phyloP scores from a whole-genome alignment of 2,797 vertebrate species.

The Etheostoma perlongum region DNA sequence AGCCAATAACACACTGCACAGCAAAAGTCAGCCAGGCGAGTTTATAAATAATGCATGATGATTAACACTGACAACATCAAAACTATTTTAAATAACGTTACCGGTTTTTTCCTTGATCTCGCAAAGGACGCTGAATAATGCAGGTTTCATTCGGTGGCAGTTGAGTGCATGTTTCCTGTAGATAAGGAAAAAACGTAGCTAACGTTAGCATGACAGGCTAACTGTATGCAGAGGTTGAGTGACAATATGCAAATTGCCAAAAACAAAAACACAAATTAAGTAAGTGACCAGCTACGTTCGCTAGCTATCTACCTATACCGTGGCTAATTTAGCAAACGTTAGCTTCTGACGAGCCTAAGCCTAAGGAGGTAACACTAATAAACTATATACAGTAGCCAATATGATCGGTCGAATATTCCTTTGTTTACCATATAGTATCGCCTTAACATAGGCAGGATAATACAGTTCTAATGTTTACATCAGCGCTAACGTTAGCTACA shows the following conservation, averaged over 20 bases:
- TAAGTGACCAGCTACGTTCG: not conserved
- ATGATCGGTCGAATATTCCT: rapidly evolving
- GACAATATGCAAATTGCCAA: slow-evolving; percentile 33
- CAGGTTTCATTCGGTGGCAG: slow-evolving; percentile 96
- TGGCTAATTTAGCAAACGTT: slow-evolving; percentile 50
- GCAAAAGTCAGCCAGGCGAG: not conserved
- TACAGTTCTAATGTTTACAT: not conserved
- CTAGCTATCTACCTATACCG: not conserved
- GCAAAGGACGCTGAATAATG: slow-evolving; percentile 94
- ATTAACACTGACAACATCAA: not conserved
- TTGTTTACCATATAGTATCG: rapidly evolving
- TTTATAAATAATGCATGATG: not conserved
- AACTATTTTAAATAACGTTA: slow-evolving; percentile 60
- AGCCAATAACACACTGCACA: not conserved
- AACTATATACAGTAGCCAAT: not conserved
- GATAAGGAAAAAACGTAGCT: slow-evolving; percentile 20
- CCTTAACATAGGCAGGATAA: rapidly evolving
- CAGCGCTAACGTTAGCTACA: not conserved
- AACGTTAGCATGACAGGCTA: slow-evolving; percentile 4
- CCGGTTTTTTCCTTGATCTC: slow-evolving; percentile 97
- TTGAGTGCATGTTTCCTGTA: slow-evolving; percentile 95
- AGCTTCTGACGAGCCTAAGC: slow-evolving; percentile 32
- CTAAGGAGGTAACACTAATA: not conserved
- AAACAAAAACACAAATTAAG: slow-evolving; percentile 49
- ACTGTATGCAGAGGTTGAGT: not conserved